phyloP scores from a whole-genome alignment of 2,888 invertebrate species.

The Ischnus inquisitorius region DNA sequence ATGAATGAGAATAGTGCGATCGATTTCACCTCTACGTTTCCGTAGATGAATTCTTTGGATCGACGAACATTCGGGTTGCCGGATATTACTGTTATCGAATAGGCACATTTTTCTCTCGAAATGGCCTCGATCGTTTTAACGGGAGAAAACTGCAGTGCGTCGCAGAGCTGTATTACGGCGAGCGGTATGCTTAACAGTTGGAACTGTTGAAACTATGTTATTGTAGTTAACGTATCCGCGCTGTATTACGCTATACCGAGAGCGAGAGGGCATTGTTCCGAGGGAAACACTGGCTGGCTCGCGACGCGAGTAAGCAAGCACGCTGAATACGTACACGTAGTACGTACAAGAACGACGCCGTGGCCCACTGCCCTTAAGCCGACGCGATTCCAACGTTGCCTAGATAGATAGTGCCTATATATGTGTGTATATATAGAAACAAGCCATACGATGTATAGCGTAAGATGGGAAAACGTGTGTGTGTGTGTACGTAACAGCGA shows the following conservation, averaged over 20 bases:
- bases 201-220: constrained; percentile 40
- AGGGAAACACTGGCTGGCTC: constrained; percentile 43
- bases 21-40: no score
- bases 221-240: constrained; percentile 40
- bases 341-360: constrained; percentile 56
- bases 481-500: constrained; percentile 28
- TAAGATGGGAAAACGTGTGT: neutral
- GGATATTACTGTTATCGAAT: no score
- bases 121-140: constrained; percentile 21
- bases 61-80: neutral
- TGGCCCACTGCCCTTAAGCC: constrained; percentile 77
- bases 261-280: constrained; percentile 59
- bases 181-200: neutral
- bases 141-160: constrained; percentile 52
- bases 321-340: constrained; percentile 42
- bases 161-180: constrained; percentile 3
- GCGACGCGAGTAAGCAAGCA: constrained; percentile 13
- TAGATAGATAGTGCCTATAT: constrained; percentile 46
- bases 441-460: neutral
- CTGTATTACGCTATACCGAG: constrained; percentile 6
- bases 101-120: neutral
- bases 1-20: no score
- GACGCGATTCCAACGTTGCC: constrained; percentile 48
- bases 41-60: no score
- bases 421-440: neutral